Evolutionary conservation across 2,888 invertebrate genomes (phyloP).

Genomic region (Tachina grossa): DNA sequence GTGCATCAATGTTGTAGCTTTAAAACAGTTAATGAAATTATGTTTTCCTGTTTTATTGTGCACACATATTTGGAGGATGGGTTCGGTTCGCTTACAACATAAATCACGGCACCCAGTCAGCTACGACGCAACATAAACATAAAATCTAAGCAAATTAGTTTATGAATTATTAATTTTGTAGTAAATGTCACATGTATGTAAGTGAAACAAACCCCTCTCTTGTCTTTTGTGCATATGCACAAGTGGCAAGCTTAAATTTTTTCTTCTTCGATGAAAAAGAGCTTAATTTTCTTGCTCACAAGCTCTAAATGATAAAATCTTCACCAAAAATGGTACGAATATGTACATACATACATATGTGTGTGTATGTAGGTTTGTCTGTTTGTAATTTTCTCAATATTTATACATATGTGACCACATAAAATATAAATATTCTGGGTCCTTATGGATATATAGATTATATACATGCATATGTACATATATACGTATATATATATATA

Average conservation of each 20-base stretch:
- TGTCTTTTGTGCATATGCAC: neutral
- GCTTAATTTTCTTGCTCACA: neutral
- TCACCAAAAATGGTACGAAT: too few relatives aligned
- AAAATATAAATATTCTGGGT: too few relatives aligned
- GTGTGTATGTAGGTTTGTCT: too few relatives aligned
- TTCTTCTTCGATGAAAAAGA: neutral
- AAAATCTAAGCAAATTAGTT: conserved; percentile 55
- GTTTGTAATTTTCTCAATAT: too few relatives aligned
- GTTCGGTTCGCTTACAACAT: conserved; percentile 33
- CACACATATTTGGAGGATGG: conserved; percentile 38
- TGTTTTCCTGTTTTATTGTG: conserved; percentile 53
- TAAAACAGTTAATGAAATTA: conserved; percentile 64
- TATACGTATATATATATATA: too few relatives aligned
- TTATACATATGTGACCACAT: too few relatives aligned
- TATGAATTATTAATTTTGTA: conserved; percentile 38
- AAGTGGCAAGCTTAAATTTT: neutral
- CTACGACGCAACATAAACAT: conserved; percentile 24
- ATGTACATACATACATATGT: too few relatives aligned
- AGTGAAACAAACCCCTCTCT: neutral
- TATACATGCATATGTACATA: too few relatives aligned
- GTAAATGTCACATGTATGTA: conserved; percentile 12
- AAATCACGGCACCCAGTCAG: conserved; percentile 49
- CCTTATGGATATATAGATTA: too few relatives aligned
- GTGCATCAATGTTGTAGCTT: conserved; percentile 52
- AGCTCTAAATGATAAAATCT: too few relatives aligned